These are phyloP conservation scores for Pseudococcus longispinus DNA, from an alignment of 2,888 invertebrate genomes.

Conservation along the genomic window DNA sequence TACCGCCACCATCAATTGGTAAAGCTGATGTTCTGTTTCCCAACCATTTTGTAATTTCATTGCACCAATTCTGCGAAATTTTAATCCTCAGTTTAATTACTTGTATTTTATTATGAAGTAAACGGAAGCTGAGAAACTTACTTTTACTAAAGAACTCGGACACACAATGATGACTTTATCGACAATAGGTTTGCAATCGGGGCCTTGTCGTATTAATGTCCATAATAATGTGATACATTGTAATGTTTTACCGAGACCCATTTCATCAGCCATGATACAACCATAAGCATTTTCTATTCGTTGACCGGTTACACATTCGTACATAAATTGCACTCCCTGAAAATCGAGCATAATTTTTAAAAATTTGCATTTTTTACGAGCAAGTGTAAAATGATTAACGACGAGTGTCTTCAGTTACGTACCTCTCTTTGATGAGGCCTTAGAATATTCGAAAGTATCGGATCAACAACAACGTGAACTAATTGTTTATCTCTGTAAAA, in stretches of 20 bases:
- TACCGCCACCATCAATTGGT: slow-evolving; percentile 86
- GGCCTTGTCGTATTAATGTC: slow-evolving; percentile 92
- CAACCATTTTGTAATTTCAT: slow-evolving; percentile 97
- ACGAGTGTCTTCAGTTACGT: background rate
- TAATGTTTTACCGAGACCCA: slow-evolving; percentile 97
- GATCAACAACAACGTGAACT: slow-evolving; percentile 98
- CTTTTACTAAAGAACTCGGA: slow-evolving; percentile 95
- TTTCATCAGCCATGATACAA: slow-evolving; percentile 99
- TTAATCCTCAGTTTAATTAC: background rate
- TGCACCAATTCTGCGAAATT: slow-evolving; percentile 85
- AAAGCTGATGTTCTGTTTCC: slow-evolving; percentile 80
- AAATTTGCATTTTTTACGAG: too few relatives aligned
- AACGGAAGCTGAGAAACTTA: slow-evolving; percentile 59
- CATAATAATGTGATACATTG: slow-evolving; percentile 96
- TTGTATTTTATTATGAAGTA: background rate
- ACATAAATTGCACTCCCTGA: slow-evolving; percentile 97
- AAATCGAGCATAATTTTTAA: too few relatives aligned
- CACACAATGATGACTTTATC: slow-evolving; percentile 94
- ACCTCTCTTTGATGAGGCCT: slow-evolving; percentile 96
- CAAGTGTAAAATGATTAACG: too few relatives aligned
- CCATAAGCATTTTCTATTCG: slow-evolving; percentile 87
- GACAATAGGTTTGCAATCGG: slow-evolving; percentile 87
- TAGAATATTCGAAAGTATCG: slow-evolving; percentile 84
- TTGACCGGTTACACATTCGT: slow-evolving; percentile 94
- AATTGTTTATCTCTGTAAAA: slow-evolving; percentile 68